A percentile compares a stretch with the other conserved stretches of the same genome.
Evolutionary conservation across 2,797 vertebrate genomes (phyloP).

Genomic region (Tauraco hartlaubi): DNA sequence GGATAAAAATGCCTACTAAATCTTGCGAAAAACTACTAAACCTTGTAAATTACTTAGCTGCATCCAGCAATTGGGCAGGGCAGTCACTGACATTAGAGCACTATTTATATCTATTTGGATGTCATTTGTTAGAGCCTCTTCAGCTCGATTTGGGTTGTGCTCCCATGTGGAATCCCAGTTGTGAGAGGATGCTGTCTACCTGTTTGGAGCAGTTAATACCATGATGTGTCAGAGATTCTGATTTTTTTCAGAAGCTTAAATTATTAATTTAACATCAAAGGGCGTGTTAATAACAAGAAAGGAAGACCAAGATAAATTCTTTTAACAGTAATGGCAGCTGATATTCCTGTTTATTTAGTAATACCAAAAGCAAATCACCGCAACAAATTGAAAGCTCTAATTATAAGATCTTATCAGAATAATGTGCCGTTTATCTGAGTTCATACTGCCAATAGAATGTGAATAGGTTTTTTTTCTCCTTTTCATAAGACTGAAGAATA

Average conservation of each 20-base stretch:
- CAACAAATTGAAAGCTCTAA: slow-evolving; percentile 6
- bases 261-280: slow-evolving; percentile 19
- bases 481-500: not conserved
- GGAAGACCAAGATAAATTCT: not conserved
- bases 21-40: not conserved
- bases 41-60: not conserved
- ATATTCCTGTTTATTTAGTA: slow-evolving; percentile 22
- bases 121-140: not conserved
- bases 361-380: slow-evolving; percentile 14
- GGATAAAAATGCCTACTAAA: not conserved
- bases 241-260: not conserved
- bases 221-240: not conserved
- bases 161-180: not conserved
- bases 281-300: not conserved
- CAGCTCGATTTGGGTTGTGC: not conserved
- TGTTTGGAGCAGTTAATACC: not conserved
- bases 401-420: slow-evolving; percentile 27
- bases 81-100: not conserved
- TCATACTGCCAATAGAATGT: not conserved
- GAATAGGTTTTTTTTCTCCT: not conserved
- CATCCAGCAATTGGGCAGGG: not conserved
- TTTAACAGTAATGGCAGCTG: not conserved
- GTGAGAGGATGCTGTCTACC: not conserved
- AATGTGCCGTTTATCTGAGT: slow-evolving; percentile 3
- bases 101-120: not conserved